phyloP scores from a whole-genome alignment of 1,140 invertebrate genomes.

The Pararge aegeria region DNA sequence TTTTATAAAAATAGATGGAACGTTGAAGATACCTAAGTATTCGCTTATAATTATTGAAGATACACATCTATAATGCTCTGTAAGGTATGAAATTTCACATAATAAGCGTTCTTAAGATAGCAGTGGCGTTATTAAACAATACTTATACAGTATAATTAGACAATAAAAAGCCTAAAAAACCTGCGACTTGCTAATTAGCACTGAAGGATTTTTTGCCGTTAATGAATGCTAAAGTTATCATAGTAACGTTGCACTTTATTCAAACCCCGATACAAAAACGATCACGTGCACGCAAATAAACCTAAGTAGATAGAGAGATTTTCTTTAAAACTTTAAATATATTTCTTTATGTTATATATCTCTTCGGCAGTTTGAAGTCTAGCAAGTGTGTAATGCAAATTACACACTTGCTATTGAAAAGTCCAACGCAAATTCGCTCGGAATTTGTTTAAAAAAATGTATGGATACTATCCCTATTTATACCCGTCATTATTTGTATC shows the following conservation, averaged over 20 bases:
- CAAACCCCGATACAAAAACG: too few relatives aligned
- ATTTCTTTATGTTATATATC: too few relatives aligned
- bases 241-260: not conserved
- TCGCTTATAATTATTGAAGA: conserved; percentile 2
- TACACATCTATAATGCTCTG: not conserved
- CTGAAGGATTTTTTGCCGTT: not conserved
- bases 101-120: conserved; percentile 24
- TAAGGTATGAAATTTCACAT: conserved; percentile 10
- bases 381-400: too few relatives aligned
- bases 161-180: conserved; percentile 18
- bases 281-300: too few relatives aligned
- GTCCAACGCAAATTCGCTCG: too few relatives aligned
- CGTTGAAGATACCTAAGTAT: not conserved
- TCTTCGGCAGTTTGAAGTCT: too few relatives aligned
- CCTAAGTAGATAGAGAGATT: too few relatives aligned
- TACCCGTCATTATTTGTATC: too few relatives aligned
- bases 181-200: conserved; percentile 9
- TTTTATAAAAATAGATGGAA: not conserved
- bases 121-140: conserved; percentile 23
- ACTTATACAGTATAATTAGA: conserved; percentile 21
- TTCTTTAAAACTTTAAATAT: too few relatives aligned
- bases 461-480: too few relatives aligned
- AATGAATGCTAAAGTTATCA: not conserved
- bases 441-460: too few relatives aligned
- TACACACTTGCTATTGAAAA: too few relatives aligned